Evolutionary conservation across 2,888 invertebrate genomes (phyloP).

Genomic region (Mamestra brassicae): DNA sequence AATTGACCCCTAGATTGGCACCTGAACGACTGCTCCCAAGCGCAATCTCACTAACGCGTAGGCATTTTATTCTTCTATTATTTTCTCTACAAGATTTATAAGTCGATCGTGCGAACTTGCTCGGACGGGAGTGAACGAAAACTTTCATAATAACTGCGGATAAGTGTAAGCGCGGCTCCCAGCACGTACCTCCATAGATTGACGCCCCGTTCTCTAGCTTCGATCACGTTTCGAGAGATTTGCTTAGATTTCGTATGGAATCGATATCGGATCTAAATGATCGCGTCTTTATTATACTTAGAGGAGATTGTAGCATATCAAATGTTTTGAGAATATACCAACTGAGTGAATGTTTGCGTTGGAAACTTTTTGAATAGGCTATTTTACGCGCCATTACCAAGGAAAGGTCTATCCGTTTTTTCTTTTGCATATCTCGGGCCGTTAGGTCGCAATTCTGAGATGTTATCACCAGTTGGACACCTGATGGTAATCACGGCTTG

Average conservation of each 20-base stretch:
- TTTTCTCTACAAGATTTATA: constrained; percentile 72
- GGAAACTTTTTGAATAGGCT: constrained; percentile 58
- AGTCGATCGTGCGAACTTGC: constrained; percentile 70
- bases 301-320: constrained; percentile 55
- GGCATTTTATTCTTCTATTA: constrained; percentile 68
- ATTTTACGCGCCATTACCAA: constrained; percentile 59
- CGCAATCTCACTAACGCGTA: constrained; percentile 59
- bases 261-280: constrained; percentile 58
- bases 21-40: constrained; percentile 17
- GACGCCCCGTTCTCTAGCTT: constrained; percentile 48
- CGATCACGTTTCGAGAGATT: constrained; percentile 64
- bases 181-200: constrained; percentile 64
- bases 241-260: constrained; percentile 59
- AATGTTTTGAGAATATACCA: constrained; percentile 47
- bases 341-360: constrained; percentile 53
- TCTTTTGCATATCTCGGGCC: constrained; percentile 39
- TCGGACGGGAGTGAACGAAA: constrained; percentile 62
- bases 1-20: neutral
- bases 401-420: constrained; percentile 46
- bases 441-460: constrained; percentile 42
- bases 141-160: constrained; percentile 75
- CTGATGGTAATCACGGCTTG: constrained; percentile 32
- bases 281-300: constrained; percentile 48
- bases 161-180: constrained; percentile 62
- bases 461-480: constrained; percentile 53